Conservation (phyloP, 2,888 invertebrate species). For the Dryococelus australis region DNA sequence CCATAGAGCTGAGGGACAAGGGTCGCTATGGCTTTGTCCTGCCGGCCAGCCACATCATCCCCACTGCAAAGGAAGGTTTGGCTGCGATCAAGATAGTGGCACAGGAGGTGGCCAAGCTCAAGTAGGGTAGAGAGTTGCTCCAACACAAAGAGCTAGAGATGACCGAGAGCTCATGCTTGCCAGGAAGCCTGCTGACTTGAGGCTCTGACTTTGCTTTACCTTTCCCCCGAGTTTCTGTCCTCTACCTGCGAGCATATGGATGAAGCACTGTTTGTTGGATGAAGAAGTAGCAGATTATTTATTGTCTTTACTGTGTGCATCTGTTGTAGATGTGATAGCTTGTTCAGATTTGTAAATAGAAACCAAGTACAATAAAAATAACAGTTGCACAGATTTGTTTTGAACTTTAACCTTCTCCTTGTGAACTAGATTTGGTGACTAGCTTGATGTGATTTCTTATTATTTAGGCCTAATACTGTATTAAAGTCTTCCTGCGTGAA, state of each 20-base stretch:
- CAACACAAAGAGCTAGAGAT: too few relatives aligned
- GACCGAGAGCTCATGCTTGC: too few relatives aligned
- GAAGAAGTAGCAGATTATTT: background rate
- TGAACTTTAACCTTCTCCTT: conserved; percentile 12
- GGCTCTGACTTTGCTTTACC: background rate
- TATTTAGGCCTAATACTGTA: too few relatives aligned
- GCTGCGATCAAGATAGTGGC: conserved; percentile 73
- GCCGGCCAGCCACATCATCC: conserved; percentile 78
- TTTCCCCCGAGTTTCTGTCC: background rate
- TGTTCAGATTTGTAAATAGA: background rate
- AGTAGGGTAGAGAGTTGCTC: background rate
- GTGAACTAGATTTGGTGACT: background rate
- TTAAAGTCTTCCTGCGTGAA: too few relatives aligned
- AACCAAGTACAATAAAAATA: background rate
- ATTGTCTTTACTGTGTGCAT: conserved; percentile 19
- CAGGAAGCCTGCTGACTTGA: too few relatives aligned
- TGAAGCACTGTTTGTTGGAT: background rate
- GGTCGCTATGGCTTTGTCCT: conserved; percentile 87
- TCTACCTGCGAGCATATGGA: too few relatives aligned
- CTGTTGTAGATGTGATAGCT: too few relatives aligned
- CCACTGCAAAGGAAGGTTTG: conserved; percentile 77
- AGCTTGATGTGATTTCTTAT: too few relatives aligned
- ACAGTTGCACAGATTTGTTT: background rate
- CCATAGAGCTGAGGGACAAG: conserved; percentile 86
- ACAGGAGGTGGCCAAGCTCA: conserved; percentile 28